Base-by-base conservation (phyloP, 2,888 invertebrate species). In the Erebia aethiops region DNA sequence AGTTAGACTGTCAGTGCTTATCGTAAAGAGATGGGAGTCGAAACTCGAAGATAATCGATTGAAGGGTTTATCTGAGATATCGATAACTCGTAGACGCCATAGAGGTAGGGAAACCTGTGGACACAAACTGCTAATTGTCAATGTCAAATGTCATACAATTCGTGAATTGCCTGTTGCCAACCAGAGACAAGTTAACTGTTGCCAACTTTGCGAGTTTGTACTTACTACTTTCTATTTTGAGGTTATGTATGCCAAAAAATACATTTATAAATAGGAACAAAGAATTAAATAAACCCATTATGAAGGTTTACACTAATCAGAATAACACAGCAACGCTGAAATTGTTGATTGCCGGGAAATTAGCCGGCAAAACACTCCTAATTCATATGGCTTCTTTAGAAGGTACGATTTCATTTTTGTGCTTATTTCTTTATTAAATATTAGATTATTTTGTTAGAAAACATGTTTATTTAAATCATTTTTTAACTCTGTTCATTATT, bases 251-350 rank as follows among this genome's bases (percentile, higher is more conserved):
- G 1, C 35, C 11, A 66, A 63, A 60, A 69, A 14, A 49, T 62
- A 46, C 7, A 14, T 51, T 71, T 74, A 74, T 67, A 70, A 72
- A 46, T 66, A 41, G 26, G 7, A 13, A 70, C 73, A 68, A 64
- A 71, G 13, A 67, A 63, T 70, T 67, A 54, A 64, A 70, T n/a
- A 69, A 68, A 74, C 69, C 71, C 73, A 95, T 92, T 91, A 96
- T 96, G 95, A 95, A 95, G 83, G 94, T 97, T 76, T 95, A 94
- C 77, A 96, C 96, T 11, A 97, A 97, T 83, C 95, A 96, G 81
- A 96, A 95, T 79, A 97, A 97, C 88, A 96, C 97, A 46, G 95
- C 96, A 21, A 95, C 96, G 26, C 89, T 97, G 75, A 97, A 97
- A 86, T 83, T 97, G 76, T 81, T 97, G 43, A 93, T 97, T 80